Evolutionary conservation across 2,888 invertebrate species (phyloP).

Genomic region (Idaea straminata): DNA sequence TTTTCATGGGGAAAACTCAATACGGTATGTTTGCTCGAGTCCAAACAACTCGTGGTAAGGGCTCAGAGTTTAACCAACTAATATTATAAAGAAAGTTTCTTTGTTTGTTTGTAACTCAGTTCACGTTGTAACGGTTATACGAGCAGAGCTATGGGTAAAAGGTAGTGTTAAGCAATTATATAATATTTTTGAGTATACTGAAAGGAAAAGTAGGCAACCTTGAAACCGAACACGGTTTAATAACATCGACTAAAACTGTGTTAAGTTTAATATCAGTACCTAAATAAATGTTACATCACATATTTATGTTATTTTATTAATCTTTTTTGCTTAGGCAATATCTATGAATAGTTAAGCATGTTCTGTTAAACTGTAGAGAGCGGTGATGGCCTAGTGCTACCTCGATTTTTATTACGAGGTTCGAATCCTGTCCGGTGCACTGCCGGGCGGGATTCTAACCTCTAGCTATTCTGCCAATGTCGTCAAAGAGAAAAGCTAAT

Average conservation of each 20-base stretch:
- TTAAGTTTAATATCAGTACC: neutral
- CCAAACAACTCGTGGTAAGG: too few relatives aligned
- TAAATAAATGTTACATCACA: neutral
- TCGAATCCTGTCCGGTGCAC: too few relatives aligned
- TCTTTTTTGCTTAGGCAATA: neutral
- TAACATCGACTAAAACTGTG: neutral
- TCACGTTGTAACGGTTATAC: neutral
- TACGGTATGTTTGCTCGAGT: too few relatives aligned
- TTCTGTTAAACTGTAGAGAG: neutral
- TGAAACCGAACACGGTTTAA: neutral
- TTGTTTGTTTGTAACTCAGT: neutral
- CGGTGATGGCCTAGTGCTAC: too few relatives aligned
- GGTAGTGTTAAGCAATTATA: neutral
- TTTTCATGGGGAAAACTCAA: too few relatives aligned
- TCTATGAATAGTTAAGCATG: neutral
- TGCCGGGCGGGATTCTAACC: too few relatives aligned
- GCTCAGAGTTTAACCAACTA: too few relatives aligned
- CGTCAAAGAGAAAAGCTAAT: too few relatives aligned
- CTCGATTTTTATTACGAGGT: too few relatives aligned
- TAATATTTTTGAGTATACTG: neutral
- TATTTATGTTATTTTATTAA: neutral
- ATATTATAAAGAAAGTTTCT: too few relatives aligned
- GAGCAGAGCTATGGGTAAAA: neutral
- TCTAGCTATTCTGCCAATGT: too few relatives aligned
- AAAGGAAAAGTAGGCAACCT: neutral